These are phyloP conservation scores for Takifugu rubripes DNA, from an alignment of 2,797 vertebrate genomes.

Conservation along the genomic window DNA sequence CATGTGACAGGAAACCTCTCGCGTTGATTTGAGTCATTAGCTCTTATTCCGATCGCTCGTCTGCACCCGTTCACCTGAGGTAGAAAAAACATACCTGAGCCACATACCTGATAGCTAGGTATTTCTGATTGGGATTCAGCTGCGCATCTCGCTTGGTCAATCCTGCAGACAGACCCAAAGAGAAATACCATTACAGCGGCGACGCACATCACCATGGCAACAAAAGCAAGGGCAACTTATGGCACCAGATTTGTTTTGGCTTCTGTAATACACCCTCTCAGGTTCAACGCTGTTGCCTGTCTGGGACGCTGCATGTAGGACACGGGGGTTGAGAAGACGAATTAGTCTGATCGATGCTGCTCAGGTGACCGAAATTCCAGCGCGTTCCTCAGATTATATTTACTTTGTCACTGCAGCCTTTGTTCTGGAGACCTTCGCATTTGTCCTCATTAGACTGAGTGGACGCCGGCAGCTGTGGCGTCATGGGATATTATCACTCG, in stretches of 20 bases:
- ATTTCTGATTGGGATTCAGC: conserved; percentile 87
- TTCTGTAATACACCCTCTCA: no score
- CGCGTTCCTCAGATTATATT: conserved; percentile 1
- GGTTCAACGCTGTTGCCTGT: no score
- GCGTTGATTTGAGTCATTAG: not conserved
- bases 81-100: conserved; percentile 75
- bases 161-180: conserved; percentile 73
- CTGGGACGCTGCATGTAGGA: no score
- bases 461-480: conserved; percentile 2
- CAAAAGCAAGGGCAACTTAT: not conserved
- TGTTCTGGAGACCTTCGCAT: conserved; percentile 16
- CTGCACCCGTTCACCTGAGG: conserved; percentile 36
- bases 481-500: not conserved
- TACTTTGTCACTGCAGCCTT: conserved; percentile 15
- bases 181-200: not conserved
- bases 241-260: no score
- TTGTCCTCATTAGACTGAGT: conserved; percentile 19
- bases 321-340: not conserved
- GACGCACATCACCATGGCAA: not conserved
- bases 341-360: not conserved
- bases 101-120: conserved; percentile 95
- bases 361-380: not conserved
- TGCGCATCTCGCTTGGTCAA: conserved; percentile 88
- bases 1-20: not conserved
- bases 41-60: conserved; percentile 3